Evolutionary conservation across 2,888 invertebrate genomes (phyloP).

Genomic region (Ommatoiulus sabulosus): DNA sequence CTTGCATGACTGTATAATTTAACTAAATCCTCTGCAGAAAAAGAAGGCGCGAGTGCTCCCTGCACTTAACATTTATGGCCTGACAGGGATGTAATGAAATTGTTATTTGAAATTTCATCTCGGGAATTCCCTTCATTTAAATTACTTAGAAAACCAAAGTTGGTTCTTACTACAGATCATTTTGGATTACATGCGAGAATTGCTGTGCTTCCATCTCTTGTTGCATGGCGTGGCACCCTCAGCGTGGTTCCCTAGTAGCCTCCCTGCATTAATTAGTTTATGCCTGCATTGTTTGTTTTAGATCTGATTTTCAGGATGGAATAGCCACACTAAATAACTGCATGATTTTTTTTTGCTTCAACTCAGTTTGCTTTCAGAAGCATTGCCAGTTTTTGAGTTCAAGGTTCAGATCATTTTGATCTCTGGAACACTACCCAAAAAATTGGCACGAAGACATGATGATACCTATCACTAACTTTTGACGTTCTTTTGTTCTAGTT

Average conservation of each 20-base stretch:
- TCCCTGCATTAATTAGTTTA: constrained; percentile 52
- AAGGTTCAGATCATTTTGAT: not conserved
- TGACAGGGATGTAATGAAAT: not conserved
- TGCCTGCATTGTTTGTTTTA: constrained; percentile 52
- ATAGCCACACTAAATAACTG: constrained; percentile 49
- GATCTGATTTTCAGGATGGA: constrained; percentile 45
- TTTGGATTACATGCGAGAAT: constrained; percentile 47
- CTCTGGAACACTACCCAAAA: constrained; percentile 12
- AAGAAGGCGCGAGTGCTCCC: not conserved
- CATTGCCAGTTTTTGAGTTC: constrained; percentile 38
- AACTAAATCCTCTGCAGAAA: not conserved
- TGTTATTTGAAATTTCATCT: not conserved
- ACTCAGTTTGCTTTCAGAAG: constrained; percentile 53
- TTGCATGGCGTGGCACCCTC: constrained; percentile 58
- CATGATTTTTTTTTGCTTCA: constrained; percentile 54
- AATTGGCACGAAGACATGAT: constrained; percentile 11
- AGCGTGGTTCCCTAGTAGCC: constrained; percentile 55
- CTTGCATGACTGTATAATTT: constrained; percentile 32
- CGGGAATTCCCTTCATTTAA: not conserved
- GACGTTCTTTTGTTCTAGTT: not conserved
- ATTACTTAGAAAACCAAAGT: not conserved
- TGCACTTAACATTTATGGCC: not conserved
- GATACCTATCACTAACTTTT: constrained; percentile 37
- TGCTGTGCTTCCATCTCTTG: constrained; percentile 48
- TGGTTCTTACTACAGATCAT: constrained; percentile 31